A percentile compares a stretch with the other conserved stretches of the same genome.
These are phyloP conservation scores for Oceanodroma leucorhoa DNA, from an alignment of 2,797 vertebrate genomes.

Conservation along the genomic window DNA sequence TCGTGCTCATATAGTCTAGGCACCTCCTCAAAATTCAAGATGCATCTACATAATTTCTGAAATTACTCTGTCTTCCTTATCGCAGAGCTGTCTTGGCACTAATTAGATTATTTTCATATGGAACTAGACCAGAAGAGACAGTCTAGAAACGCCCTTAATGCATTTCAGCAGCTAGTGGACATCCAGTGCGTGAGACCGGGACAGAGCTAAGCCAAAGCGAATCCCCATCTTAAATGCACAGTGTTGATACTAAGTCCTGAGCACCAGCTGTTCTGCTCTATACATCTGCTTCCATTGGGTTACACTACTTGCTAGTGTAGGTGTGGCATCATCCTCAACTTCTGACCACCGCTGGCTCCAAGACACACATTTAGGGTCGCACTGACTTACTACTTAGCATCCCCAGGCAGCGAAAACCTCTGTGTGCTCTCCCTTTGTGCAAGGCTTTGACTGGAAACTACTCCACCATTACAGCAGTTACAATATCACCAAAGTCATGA, in stretches of 20 bases:
- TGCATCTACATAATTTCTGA: background rate
- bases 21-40: background rate
- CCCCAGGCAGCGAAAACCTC: background rate
- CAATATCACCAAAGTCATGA: background rate
- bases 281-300: background rate
- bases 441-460: background rate
- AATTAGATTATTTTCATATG: background rate
- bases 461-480: background rate
- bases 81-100: background rate
- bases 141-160: background rate
- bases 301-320: background rate
- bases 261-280: background rate
- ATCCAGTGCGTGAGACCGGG: background rate
- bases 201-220: background rate
- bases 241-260: background rate
- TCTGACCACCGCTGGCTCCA: background rate
- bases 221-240: background rate
- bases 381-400: background rate
- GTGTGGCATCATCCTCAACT: background rate
- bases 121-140: background rate
- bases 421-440: background rate
- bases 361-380: background rate
- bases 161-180: background rate
- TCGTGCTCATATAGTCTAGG: background rate
- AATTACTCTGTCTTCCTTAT: background rate